A percentile compares a stretch with the other conserved stretches of the same genome.
Evolutionary conservation across 2,797 vertebrate species (phyloP).

Genomic region (Anguilla obscura): DNA sequence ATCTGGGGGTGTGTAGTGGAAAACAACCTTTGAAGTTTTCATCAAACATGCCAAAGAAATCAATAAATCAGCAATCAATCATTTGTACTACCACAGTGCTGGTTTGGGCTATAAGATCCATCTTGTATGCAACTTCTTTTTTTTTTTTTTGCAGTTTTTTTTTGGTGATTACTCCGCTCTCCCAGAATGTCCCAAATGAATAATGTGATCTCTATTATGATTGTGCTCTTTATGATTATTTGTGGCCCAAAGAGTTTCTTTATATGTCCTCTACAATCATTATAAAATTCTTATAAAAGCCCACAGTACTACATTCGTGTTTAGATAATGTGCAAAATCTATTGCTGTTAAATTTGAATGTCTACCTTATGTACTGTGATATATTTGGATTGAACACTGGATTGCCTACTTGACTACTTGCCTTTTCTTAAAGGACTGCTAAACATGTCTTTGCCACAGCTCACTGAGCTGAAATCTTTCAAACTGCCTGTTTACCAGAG

Average conservation of each 20-base stretch:
- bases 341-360: background rate
- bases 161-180: background rate
- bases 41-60: background rate
- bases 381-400: background rate
- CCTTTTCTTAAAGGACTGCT: background rate
- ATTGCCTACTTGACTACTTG: too few species aligned
- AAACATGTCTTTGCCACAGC: background rate
- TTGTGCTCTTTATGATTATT: background rate
- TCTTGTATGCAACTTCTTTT: background rate
- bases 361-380: background rate
- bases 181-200: background rate
- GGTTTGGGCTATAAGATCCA: background rate
- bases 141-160: background rate
- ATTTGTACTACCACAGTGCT: background rate
- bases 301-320: background rate
- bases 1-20: too few species aligned
- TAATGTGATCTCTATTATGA: background rate
- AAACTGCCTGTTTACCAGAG: slow-evolving; percentile 62
- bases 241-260: background rate
- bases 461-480: background rate
- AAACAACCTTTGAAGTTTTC: too few species aligned
- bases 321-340: background rate
- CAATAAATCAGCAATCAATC: background rate
- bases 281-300: background rate
- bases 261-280: background rate